Conservation (phyloP, 2,113 vertebrate genomes). For the Petaurus breviceps region DNA sequence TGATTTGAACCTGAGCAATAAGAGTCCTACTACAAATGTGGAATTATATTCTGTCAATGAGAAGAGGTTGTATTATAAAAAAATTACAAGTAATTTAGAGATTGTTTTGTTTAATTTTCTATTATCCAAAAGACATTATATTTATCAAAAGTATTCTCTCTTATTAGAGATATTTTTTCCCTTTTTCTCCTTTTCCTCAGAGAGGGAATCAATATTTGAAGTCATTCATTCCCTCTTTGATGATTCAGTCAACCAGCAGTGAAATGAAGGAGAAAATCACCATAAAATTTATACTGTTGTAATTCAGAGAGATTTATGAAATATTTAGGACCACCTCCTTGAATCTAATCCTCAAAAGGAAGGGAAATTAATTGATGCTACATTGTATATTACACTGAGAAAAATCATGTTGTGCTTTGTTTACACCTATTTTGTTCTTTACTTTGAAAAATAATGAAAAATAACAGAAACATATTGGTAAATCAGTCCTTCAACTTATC, state of each 20-base stretch:
- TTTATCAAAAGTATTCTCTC: not conserved
- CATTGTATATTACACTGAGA: not conserved
- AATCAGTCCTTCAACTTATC: conserved; percentile 28
- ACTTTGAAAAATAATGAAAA: not conserved
- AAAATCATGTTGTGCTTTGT: not conserved
- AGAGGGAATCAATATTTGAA: not conserved
- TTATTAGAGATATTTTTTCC: not conserved
- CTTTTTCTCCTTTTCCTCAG: not conserved
- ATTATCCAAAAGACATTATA: not conserved
- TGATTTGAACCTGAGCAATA: not conserved
- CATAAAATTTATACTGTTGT: not conserved
- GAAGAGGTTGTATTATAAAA: not conserved
- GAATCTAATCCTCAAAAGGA: not conserved
- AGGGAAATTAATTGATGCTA: not conserved
- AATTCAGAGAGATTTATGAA: not conserved
- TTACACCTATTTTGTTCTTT: not conserved
- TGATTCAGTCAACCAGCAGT: not conserved
- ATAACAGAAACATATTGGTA: not conserved
- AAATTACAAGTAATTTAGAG: not conserved
- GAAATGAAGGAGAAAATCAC: not conserved
- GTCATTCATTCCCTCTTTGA: not conserved
- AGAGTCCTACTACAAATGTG: not conserved
- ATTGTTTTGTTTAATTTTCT: not conserved
- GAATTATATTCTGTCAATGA: not conserved
- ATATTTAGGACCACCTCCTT: not conserved